A percentile compares a stretch with the other conserved stretches of the same genome.
These are phyloP conservation scores for Rhynchotus rufescens DNA, from an alignment of 2,797 vertebrate species.

Conservation along the genomic window DNA sequence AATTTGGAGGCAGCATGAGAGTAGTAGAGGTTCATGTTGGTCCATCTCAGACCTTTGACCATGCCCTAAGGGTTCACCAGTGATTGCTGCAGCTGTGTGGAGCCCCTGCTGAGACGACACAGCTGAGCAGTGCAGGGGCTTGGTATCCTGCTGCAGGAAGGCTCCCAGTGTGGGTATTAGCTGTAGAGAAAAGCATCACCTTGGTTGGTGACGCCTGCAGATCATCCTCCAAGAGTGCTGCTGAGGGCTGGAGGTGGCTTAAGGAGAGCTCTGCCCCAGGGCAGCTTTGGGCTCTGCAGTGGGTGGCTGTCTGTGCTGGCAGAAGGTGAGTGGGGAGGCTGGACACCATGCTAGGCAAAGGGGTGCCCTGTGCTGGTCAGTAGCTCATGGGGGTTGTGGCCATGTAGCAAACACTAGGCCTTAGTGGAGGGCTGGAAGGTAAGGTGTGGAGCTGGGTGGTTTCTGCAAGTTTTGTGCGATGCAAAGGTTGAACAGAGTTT, in stretches of 20 bases:
- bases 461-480: background rate
- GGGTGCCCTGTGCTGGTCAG: too few species aligned
- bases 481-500: background rate
- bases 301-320: background rate
- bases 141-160: background rate
- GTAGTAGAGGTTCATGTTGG: background rate
- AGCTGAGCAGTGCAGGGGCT: background rate
- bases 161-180: background rate
- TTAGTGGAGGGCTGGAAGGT: background rate
- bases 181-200: background rate
- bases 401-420: background rate
- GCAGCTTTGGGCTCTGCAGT: too few species aligned
- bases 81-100: background rate
- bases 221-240: background rate
- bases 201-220: background rate
- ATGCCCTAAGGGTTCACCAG: rapidly evolving
- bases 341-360: background rate
- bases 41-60: rapidly evolving
- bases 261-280: background rate
- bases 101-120: background rate
- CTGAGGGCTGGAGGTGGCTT: rapidly evolving
- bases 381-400: background rate
- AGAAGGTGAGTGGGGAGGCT: background rate
- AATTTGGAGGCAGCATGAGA: background rate
- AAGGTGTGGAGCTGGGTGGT: background rate